phyloP scores from a whole-genome alignment of 2,888 invertebrate species.

The Drosophila mimetica region DNA sequence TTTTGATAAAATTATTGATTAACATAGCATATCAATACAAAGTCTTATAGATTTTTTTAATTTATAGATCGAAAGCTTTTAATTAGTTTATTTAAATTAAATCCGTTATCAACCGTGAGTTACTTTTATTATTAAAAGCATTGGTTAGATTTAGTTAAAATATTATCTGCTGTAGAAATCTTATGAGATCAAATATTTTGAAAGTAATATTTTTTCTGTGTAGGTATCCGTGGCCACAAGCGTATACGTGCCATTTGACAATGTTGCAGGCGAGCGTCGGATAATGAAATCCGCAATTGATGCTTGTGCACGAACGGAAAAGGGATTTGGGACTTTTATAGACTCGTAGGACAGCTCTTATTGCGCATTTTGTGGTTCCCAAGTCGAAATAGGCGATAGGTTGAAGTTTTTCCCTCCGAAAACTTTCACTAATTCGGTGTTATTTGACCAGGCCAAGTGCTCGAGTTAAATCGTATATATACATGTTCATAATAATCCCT shows the following conservation, averaged over 20 bases:
- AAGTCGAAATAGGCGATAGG: conserved; percentile 18
- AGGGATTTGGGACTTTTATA: conserved; percentile 14
- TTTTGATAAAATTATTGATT: background rate
- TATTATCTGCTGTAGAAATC: too few relatives aligned
- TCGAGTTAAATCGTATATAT: background rate
- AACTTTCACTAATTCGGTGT: conserved; percentile 24
- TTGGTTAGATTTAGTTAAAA: too few relatives aligned
- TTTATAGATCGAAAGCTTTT: background rate
- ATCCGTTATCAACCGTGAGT: too few relatives aligned
- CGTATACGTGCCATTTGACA: conserved; percentile 21
- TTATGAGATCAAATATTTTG: background rate
- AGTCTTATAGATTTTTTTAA: background rate
- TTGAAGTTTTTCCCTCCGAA: background rate
- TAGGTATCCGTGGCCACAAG: background rate
- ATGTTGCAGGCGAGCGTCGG: conserved; percentile 14
- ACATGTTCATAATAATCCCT: conserved; percentile 16
- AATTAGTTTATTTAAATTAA: background rate
- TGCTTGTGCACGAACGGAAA: conserved; percentile 21
- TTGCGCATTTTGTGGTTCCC: conserved; percentile 18
- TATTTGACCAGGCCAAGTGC: conserved; percentile 2
- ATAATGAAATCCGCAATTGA: conserved; percentile 25
- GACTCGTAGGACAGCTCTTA: conserved; percentile 17
- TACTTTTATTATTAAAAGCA: too few relatives aligned
- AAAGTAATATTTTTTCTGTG: background rate
- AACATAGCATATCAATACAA: background rate